Evolutionary conservation across 2,797 vertebrate species (phyloP).

Genomic region (Arnoldichthys spilopterus): DNA sequence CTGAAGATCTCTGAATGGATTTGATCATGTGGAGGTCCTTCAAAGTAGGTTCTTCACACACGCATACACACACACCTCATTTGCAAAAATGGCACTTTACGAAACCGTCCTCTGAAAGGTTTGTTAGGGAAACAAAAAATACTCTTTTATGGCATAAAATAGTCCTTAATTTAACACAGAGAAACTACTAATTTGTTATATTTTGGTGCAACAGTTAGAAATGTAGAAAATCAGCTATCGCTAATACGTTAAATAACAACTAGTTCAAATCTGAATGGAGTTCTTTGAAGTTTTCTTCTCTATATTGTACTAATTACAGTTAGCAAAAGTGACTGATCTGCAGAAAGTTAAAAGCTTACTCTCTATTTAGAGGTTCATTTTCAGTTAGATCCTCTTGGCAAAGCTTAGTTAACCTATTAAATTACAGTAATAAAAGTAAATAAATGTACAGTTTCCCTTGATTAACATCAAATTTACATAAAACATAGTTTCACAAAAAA

Average conservation of each 20-base stretch:
- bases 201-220: neutral
- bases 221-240: neutral
- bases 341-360: neutral
- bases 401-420: conserved; percentile 13
- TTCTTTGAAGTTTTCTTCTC: neutral
- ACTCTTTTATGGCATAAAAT: too few relatives aligned
- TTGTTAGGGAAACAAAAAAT: too few relatives aligned
- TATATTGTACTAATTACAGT: neutral
- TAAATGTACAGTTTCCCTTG: conserved; percentile 25
- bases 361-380: neutral
- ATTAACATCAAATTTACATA: conserved; percentile 18
- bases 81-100: too few relatives aligned
- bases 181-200: neutral
- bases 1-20: too few relatives aligned
- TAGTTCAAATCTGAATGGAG: neutral
- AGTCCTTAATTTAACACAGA: neutral
- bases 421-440: conserved; percentile 33
- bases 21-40: too few relatives aligned
- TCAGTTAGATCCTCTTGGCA: neutral
- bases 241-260: neutral
- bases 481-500: neutral
- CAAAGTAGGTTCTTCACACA: too few relatives aligned
- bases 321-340: neutral
- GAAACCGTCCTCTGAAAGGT: too few relatives aligned
- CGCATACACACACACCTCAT: too few relatives aligned